Evolutionary conservation across 2,797 vertebrate genomes (phyloP), one percentile per base, ranked within the genome.

Genomic region (Ataeniobius toweri): DNA sequence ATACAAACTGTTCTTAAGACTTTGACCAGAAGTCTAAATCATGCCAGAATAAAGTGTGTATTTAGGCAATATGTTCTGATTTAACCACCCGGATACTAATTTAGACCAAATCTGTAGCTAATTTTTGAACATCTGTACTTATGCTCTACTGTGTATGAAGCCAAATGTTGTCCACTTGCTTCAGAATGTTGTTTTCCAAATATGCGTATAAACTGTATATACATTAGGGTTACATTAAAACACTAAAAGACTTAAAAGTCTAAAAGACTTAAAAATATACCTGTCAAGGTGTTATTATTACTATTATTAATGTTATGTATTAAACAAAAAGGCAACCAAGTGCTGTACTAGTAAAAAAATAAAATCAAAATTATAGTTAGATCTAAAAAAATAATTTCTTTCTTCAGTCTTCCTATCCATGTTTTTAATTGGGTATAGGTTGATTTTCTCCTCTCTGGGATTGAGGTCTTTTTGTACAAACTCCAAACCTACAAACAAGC

Each of bases 401-500:
- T 69, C 36, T 44, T 74, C 20, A 3, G 6, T 0, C 14, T 61
- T 82, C 18, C 39, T 73, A 53, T 53, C 44, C 0, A n/a, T 68
- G 12, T 22, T 31, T 68, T 41, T 10, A 73, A 55, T 14, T n/a
- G 13, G 48, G 26, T 36, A 77, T 10, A 26, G 55, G 39, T 72
- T 46, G 13, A 69, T 69, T 76, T 28, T 75, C 6, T 59, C 22
- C 69, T 61, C 14, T 24, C n/a, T 9, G 26, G 22, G 22, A 63
- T 51, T 6, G 9, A 39, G 10, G 3, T 31, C 53, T 67, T 39
- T 80, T 70, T 77, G 68, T 22, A 55, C 7, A 58, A 65, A 26
- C 16, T 39, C 9, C 22, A 53, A 48, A 78, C 39, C 26, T 9
- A 26, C 16, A 59, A 24, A 65, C 77, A 74, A 75, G 76, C 28